These are phyloP conservation scores for Palythoa caribaeorum DNA, from an alignment of 92 coral and sea anemone genomes.

Conservation along the genomic window DNA sequence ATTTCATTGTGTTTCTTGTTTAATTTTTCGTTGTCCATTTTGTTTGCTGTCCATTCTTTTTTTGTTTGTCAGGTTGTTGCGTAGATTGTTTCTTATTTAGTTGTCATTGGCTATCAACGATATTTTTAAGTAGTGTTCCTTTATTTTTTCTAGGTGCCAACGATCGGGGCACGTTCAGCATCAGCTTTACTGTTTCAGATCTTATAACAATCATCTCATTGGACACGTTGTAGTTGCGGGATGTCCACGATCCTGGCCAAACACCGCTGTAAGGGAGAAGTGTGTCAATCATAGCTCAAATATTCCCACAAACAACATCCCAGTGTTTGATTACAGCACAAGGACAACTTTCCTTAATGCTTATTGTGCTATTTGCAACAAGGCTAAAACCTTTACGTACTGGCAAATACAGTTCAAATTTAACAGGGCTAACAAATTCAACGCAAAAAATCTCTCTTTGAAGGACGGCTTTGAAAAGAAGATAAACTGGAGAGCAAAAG, in stretches of 20 bases:
- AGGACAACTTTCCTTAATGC: background rate
- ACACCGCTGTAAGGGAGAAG: background rate
- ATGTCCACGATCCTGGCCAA: constrained; percentile 3
- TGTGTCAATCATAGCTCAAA: background rate
- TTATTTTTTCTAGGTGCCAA: background rate
- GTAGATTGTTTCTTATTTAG: no score
- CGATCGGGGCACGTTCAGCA: background rate
- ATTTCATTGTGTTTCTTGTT: no score
- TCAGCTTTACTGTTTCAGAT: background rate
- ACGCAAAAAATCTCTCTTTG: background rate
- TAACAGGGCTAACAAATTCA: no score
- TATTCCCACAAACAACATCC: background rate
- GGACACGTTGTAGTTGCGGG: constrained; percentile 2
- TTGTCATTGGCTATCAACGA: no score
- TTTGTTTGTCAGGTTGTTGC: no score
- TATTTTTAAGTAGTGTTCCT: no score
- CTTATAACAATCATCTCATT: background rate
- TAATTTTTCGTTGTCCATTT: no score
- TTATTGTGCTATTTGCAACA: constrained; percentile 24
- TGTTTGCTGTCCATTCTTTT: no score
- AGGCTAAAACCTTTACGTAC: constrained; percentile 15
- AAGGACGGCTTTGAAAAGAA: background rate
- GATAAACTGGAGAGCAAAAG: background rate
- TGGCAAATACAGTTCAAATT: background rate
- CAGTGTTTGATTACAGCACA: constrained; percentile 20